Conservation (phyloP, 2,797 vertebrate species). For the Gephyroberyx darwinii region DNA sequence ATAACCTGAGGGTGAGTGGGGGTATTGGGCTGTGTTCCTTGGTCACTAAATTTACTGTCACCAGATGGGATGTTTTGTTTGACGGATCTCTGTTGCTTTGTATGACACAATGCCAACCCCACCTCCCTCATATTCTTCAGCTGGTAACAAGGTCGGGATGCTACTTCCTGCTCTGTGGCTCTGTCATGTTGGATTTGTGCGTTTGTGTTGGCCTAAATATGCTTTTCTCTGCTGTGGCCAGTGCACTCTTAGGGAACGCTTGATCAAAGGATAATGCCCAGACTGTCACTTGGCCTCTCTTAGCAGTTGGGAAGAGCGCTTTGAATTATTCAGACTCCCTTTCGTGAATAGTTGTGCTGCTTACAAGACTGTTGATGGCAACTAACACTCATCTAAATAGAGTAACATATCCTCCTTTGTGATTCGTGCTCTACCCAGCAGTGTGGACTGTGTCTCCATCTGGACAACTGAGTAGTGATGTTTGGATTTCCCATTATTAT, state of each 20-base stretch:
- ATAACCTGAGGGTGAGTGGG: conserved; percentile 38
- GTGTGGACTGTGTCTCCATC: conserved; percentile 8
- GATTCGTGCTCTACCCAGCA: conserved; percentile 39
- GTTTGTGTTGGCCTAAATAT: conserved; percentile 65
- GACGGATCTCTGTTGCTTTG: conserved; percentile 67
- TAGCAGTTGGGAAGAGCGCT: conserved; percentile 76
- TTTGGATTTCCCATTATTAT: conserved; percentile 1
- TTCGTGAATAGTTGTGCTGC: conserved; percentile 72
- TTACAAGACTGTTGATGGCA: conserved; percentile 60
- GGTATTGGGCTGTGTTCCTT: conserved; percentile 49
- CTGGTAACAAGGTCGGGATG: conserved; percentile 73
- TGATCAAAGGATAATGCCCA: conserved; percentile 83
- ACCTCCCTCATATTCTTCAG: conserved; percentile 65
- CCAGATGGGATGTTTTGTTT: conserved; percentile 78
- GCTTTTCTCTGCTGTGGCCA: conserved; percentile 66
- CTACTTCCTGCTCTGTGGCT: conserved; percentile 67
- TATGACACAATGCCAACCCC: conserved; percentile 58
- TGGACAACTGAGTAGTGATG: conserved; percentile 1
- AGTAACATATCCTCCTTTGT: conserved; percentile 59
- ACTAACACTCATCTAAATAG: conserved; percentile 69
- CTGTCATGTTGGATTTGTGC: conserved; percentile 75
- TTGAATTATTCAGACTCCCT: conserved; percentile 82
- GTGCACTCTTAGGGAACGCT: conserved; percentile 72
- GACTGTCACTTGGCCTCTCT: conserved; percentile 77
- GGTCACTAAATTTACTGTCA: conserved; percentile 62